Evolutionary conservation across 2,113 vertebrate species (phyloP).

Genomic region (Podarcis muralis): DNA sequence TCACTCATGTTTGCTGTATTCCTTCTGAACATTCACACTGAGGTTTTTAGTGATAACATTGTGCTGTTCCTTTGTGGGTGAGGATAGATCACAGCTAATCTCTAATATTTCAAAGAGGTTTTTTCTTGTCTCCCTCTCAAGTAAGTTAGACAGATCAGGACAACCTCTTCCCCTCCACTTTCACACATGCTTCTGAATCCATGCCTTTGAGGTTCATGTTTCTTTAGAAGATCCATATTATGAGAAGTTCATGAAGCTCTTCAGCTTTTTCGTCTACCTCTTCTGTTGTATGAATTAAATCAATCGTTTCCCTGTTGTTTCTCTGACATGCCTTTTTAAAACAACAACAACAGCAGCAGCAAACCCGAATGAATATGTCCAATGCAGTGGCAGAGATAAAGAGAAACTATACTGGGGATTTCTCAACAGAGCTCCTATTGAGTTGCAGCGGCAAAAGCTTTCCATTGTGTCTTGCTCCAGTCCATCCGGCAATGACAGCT

Average conservation of each 20-base stretch:
- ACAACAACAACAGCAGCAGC: neutral
- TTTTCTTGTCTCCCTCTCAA: neutral
- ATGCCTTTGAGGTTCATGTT: neutral
- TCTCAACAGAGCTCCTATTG: neutral
- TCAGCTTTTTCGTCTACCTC: neutral
- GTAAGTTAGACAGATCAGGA: too few species aligned
- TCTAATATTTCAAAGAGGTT: neutral
- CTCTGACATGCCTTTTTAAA: neutral
- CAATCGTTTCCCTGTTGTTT: neutral
- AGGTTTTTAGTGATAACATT: neutral
- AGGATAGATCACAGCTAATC: neutral
- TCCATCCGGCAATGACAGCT: slow-evolving; percentile 18
- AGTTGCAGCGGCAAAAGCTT: slow-evolving; percentile 32
- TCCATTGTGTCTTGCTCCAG: slow-evolving; percentile 25
- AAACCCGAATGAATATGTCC: neutral
- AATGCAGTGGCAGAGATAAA: neutral
- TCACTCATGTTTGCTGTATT: neutral
- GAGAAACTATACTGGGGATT: slow-evolving; percentile 4
- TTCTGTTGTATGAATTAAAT: slow-evolving; percentile 6
- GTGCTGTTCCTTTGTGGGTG: too few species aligned
- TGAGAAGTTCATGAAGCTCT: accelerated
- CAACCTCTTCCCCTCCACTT: neutral
- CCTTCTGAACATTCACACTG: neutral
- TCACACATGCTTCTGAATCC: neutral
- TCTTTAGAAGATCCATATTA: neutral